Base-by-base conservation (phyloP, 2,888 invertebrate genomes). In the Frankliniella fusca region DNA sequence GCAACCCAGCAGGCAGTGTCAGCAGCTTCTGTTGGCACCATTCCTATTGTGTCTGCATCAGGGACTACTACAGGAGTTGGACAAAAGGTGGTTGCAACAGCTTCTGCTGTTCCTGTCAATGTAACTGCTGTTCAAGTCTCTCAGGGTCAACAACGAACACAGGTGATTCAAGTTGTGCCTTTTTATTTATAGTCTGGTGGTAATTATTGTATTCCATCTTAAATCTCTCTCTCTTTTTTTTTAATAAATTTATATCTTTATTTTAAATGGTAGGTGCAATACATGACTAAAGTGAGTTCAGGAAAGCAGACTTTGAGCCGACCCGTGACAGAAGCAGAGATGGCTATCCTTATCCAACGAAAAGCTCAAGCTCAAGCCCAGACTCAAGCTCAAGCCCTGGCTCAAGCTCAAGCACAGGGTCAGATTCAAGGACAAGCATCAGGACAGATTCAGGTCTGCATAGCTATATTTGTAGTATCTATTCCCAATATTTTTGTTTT, bases 261-360 rank as follows among this genome's bases (percentile, higher is more conserved):
- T 38, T 76, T 76, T 27, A 23, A 7, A 61, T 61, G 18, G 18
- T 10, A 76, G 70, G 27, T 76, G 70, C 70, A 76, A 27, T 76
- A 76, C 12, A 27, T 76, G 27, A 76, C 70, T 10, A 76, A 76
- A 76, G 27, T 10, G 84, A 83, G 85, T 18, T 83, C 86, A 7
- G 87, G 87, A 23, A 90, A 90, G 84, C 90, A 90, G 84, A 87
- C 89, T 0, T 86, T 90, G 3, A 87, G 89, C 0, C 88, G 90
- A 0, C 88, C 90, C 50, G 88, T 91, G 28, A 89, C 90, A 0
- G 91, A 91, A 65, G 88, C 88, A 1, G 92, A 92, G 84, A 90
- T 92, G 89, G 89, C 89, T 18, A 89, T 91, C 5, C 85, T 92
- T 79, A 87, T 92, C 0, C 91, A 91, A 84, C 88, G 91, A 2